These are phyloP conservation scores for Epiblema foenella DNA, from an alignment of 2,888 invertebrate species.

Conservation along the genomic window DNA sequence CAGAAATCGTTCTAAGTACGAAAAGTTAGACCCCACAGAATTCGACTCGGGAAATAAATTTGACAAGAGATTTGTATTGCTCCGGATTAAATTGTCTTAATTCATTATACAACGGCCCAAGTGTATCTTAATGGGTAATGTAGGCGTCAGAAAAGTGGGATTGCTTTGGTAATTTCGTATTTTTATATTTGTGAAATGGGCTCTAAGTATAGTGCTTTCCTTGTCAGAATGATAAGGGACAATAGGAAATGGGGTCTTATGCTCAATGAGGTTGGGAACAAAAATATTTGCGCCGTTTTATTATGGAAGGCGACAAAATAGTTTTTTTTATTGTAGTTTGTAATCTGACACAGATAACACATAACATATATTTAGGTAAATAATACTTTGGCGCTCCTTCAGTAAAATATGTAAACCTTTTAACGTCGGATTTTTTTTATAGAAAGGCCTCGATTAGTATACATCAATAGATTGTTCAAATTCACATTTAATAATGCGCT, in stretches of 20 bases:
- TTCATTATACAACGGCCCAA: constrained; percentile 62
- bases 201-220: constrained; percentile 11
- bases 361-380: no score
- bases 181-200: constrained; percentile 37
- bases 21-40: constrained; percentile 60
- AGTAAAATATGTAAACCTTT: no score
- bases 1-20: constrained; percentile 52
- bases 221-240: constrained; percentile 10
- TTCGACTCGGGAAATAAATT: constrained; percentile 70
- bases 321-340: background rate
- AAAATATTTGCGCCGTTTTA: background rate
- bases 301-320: background rate
- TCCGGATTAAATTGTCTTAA: constrained; percentile 73
- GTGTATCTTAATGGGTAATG: constrained; percentile 35
- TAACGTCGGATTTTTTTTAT: no score
- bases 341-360: background rate
- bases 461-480: no score
- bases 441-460: no score
- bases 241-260: constrained; percentile 9
- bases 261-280: background rate
- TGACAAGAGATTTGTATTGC: constrained; percentile 70
- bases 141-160: constrained; percentile 37
- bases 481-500: no score
- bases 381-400: no score
- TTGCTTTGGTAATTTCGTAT: constrained; percentile 23